phyloP scores from a whole-genome alignment of 2,888 invertebrate species.

The Formica aserva region DNA sequence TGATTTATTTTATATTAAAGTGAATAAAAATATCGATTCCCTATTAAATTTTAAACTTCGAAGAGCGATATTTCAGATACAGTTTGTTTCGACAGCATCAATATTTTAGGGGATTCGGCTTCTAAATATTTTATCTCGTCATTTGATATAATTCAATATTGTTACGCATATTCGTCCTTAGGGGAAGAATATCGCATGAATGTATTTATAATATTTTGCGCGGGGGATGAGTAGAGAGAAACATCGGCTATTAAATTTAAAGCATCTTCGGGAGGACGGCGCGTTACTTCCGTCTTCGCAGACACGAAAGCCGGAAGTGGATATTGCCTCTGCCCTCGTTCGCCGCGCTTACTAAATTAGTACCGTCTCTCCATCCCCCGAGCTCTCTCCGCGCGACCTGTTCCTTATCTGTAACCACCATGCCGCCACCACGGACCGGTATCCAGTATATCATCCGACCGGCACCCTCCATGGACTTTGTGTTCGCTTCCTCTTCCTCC shows the following conservation, averaged over 20 bases:
- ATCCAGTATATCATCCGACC: slow-evolving; percentile 52
- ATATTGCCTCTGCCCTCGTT: slow-evolving; percentile 28
- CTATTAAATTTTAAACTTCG: not conserved
- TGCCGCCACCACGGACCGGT: slow-evolving; percentile 45
- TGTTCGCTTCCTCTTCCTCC: slow-evolving; percentile 11
- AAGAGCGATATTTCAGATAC: not conserved
- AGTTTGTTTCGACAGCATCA: not conserved
- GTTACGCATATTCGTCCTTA: not conserved
- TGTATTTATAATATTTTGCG: slow-evolving; percentile 9
- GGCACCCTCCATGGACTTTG: slow-evolving; percentile 46
- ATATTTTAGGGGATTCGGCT: not conserved
- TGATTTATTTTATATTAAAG: not conserved
- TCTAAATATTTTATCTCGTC: not conserved
- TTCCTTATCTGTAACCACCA: slow-evolving; percentile 53
- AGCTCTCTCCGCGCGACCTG: slow-evolving; percentile 44
- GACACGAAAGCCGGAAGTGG: slow-evolving; percentile 45
- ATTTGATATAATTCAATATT: not conserved
- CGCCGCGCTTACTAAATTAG: slow-evolving; percentile 48
- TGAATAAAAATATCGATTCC: not conserved
- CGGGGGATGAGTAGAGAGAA: not conserved
- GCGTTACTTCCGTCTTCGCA: slow-evolving; percentile 46
- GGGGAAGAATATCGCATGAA: not conserved
- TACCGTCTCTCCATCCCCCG: slow-evolving; percentile 25
- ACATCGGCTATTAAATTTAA: slow-evolving; percentile 29
- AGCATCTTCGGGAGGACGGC: slow-evolving; percentile 11